These are phyloP conservation scores for Catagonus wagneri DNA, from an alignment of 2,113 vertebrate genomes.

Conservation along the genomic window DNA sequence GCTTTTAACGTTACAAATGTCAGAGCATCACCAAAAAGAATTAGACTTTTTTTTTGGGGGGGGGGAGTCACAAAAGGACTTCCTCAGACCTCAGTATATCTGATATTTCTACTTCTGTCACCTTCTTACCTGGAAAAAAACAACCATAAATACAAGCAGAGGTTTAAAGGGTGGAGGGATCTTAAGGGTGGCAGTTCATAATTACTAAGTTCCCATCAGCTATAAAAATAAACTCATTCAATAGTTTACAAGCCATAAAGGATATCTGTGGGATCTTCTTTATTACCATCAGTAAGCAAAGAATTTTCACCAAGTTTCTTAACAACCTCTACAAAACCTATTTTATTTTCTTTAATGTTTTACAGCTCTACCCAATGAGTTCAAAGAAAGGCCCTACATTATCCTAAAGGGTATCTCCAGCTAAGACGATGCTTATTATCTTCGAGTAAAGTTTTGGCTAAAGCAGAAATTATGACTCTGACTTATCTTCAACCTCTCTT, in stretches of 20 bases:
- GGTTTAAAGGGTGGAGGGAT: not conserved
- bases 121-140: conserved; percentile 13
- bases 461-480: conserved; percentile 26
- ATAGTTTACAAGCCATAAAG: conserved; percentile 21
- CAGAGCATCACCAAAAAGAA: not conserved
- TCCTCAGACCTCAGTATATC: not conserved
- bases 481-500: not conserved
- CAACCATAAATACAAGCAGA: not conserved
- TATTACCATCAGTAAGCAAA: not conserved
- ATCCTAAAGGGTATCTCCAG: not conserved
- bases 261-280: not conserved
- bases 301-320: conserved; percentile 31
- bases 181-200: conserved; percentile 1
- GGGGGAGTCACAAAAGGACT: too few species aligned
- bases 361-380: not conserved
- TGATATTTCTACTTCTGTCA: not conserved
- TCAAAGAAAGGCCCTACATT: not conserved
- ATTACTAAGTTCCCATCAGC: conserved; percentile 13
- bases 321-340: not conserved
- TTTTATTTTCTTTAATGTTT: not conserved
- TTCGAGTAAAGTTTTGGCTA: conserved; percentile 59
- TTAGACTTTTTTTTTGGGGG: not conserved
- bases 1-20: not conserved
- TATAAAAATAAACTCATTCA: conserved; percentile 51
- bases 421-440: not conserved